Base-by-base conservation (phyloP, 2,888 invertebrate species). In the Dyspetes luteomarginatus region DNA sequence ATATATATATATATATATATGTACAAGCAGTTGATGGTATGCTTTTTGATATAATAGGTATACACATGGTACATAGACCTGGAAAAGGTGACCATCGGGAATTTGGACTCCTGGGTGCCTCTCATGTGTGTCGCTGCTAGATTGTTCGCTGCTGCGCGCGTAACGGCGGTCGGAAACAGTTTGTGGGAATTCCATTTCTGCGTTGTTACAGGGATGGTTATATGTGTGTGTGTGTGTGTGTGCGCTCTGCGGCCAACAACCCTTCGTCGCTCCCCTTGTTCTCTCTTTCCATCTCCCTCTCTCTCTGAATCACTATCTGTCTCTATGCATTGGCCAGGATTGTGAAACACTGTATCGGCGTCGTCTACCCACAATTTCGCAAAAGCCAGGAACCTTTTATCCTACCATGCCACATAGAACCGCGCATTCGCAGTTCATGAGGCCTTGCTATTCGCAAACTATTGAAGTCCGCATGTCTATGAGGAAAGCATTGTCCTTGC, bases 181-280 rank as follows among this genome's bases (percentile, higher is more conserved):
- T 68, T 73, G 68, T 81, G 81, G 77, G 77, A 81, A 81, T 81
- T 77, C 81, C 73, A 81, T 81, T 80, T 81, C 81, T 76, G 62
- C 62, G 76, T 50, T 69, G 30, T 24, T 30, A 55, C 45, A 30
- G 65, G 69, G 67, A 64, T 60, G 17, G 24, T 43, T 60, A 17
- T 0, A 17, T 15, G 60, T 41, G 17, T 48, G 22, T 1, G 41
- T 22, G 60, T 62, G n/a, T 28, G 50, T 36, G 48, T 28, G 19
- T 30, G 26, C 7, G 52, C 45, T 60, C 52, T 36, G 19, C 43
- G 65, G 65, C 41, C 56, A 41, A 69, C 72, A 48, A 74, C 73
- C 68, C 68, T 55, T 52, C 50, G 52, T 52, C 52, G 5, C 22
- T 52, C 12, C n/a, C n/a, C n/a, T n/a, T n/a, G n/a, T n/a, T 19